Evolutionary conservation across 2,113 vertebrate species (phyloP).

Genomic region (Progne subis): DNA sequence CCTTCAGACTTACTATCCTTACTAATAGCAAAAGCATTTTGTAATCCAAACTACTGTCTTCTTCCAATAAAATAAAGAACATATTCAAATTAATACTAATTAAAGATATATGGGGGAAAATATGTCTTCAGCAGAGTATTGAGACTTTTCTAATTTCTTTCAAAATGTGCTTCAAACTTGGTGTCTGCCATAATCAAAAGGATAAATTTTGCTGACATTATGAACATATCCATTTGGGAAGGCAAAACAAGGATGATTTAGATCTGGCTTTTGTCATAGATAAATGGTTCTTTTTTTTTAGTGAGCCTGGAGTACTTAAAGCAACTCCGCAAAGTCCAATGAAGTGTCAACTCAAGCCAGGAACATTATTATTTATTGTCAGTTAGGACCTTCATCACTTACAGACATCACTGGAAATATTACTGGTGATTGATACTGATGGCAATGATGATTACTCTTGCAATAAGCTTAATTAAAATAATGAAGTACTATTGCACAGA

Average conservation of each 20-base stretch:
- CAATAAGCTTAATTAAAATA: constrained; percentile 95
- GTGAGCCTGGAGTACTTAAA: constrained; percentile 76
- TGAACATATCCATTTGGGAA: constrained; percentile 70
- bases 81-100: constrained; percentile 10
- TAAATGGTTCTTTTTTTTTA: constrained; percentile 76
- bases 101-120: not conserved
- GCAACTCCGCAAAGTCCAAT: constrained; percentile 71
- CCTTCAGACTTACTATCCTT: not conserved
- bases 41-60: constrained; percentile 26
- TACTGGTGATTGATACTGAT: constrained; percentile 86
- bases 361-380: constrained; percentile 84
- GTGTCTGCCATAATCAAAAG: constrained; percentile 60
- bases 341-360: constrained; percentile 74
- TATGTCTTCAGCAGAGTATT: not conserved
- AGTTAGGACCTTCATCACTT: constrained; percentile 72
- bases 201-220: constrained; percentile 70
- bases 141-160: constrained; percentile 52
- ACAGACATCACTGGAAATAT: constrained; percentile 78
- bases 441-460: constrained; percentile 90
- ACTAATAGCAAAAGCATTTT: constrained; percentile 26
- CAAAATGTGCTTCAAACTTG: constrained; percentile 36
- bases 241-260: constrained; percentile 73
- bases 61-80: constrained; percentile 13
- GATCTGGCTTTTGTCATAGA: constrained; percentile 81
- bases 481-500: constrained; percentile 79